Conservation (phyloP, 2,888 invertebrate genomes). For the Callinectes sapidus region DNA sequence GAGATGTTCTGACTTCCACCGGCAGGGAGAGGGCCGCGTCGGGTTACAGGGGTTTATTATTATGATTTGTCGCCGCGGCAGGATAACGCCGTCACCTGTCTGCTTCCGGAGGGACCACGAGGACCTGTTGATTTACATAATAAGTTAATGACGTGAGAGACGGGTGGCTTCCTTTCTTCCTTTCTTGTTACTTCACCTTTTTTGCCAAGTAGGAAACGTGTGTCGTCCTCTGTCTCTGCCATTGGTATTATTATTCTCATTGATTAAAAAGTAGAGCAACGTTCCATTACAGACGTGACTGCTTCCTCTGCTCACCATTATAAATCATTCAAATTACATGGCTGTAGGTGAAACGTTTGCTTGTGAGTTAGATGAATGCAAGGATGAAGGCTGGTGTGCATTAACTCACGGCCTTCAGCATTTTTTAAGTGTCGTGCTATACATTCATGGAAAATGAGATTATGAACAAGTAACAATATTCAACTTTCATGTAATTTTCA, state of each 20-base stretch:
- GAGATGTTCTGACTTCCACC: not conserved
- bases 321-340: not conserved
- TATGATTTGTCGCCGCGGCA: conserved; percentile 35
- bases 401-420: not conserved
- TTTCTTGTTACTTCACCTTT: not conserved
- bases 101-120: conserved; percentile 30
- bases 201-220: not conserved
- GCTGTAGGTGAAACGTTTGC: not conserved
- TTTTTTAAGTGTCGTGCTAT: not conserved
- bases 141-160: conserved; percentile 28
- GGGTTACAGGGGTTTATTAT: conserved; percentile 34
- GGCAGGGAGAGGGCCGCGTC: not conserved
- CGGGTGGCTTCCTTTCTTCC: not conserved
- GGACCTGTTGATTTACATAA: conserved; percentile 34
- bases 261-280: not conserved
- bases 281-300: conserved; percentile 23
- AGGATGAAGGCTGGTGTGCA: not conserved
- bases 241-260: not conserved
- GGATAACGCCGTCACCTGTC: conserved; percentile 24
- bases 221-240: conserved; percentile 12
- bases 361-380: not conserved
- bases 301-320: not conserved
- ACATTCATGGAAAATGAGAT: not conserved
- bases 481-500: not conserved
- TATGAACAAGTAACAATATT: not conserved